A percentile compares a stretch with the other conserved stretches of the same genome.
phyloP scores from a whole-genome alignment of 2,797 vertebrate species.

The Otolemur crassicaudatus region DNA sequence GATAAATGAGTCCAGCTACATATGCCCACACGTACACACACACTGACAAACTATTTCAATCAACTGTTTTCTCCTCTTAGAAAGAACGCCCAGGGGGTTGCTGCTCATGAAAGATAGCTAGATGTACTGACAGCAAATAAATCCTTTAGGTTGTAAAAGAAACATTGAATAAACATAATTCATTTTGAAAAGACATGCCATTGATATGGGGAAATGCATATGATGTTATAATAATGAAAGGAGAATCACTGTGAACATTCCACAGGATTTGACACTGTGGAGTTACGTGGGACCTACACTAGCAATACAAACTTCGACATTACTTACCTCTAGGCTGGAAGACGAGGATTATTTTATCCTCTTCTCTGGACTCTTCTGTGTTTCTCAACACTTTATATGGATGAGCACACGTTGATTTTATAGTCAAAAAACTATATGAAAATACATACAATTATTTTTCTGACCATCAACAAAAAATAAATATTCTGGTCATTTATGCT shows the following conservation, averaged over 20 bases:
- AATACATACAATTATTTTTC: conserved; percentile 18
- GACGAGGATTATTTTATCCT: not conserved
- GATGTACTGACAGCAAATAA: not conserved
- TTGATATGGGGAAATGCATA: not conserved
- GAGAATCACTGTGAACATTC: not conserved
- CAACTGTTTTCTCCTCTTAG: not conserved
- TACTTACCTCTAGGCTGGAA: not conserved
- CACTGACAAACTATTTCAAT: not conserved
- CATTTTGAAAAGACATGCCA: not conserved
- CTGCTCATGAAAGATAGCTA: not conserved
- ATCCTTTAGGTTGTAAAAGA: not conserved
- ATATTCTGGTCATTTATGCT: not conserved
- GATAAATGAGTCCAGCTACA: not conserved
- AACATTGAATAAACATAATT: not conserved
- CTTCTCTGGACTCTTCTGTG: not conserved
- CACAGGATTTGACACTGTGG: not conserved
- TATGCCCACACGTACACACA: not conserved
- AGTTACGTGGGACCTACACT: not conserved
- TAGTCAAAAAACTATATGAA: not conserved
- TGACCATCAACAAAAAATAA: not conserved
- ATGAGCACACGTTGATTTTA: not conserved
- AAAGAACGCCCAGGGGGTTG: not conserved
- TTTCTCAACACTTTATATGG: not conserved
- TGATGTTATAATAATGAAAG: not conserved
- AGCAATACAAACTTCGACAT: not conserved